Percentiles rank a stretch among this genome's conserved stretches.
Evolutionary conservation across 2,797 vertebrate species (phyloP).

Genomic region (Trachops cirrhosus): DNA sequence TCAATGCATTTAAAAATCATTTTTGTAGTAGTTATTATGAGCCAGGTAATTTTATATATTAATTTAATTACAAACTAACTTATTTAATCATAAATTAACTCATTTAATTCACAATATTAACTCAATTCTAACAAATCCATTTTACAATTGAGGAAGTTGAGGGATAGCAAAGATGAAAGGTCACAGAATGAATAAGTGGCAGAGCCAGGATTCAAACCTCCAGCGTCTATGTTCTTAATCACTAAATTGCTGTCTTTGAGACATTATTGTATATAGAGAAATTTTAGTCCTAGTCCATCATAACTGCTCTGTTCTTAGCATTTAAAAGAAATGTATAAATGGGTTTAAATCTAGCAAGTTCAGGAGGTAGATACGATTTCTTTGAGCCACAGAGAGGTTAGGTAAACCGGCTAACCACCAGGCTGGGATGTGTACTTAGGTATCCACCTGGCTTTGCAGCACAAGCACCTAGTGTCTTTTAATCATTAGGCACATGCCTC

Average conservation of each 20-base stretch:
- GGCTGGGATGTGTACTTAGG: not conserved
- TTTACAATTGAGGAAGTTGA: not conserved
- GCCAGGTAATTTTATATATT: not conserved
- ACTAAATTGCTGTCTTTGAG: not conserved
- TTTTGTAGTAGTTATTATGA: not conserved
- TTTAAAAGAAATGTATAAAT: not conserved
- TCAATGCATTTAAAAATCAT: not conserved
- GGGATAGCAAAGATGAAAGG: not conserved
- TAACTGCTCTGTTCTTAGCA: not conserved
- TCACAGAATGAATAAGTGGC: not conserved
- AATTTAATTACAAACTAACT: not conserved
- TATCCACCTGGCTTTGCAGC: not conserved
- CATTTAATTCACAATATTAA: not conserved
- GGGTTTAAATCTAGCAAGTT: not conserved
- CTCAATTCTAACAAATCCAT: not conserved
- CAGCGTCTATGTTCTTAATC: not conserved
- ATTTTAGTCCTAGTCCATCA: not conserved
- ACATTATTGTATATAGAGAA: not conserved
- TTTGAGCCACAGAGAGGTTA: not conserved
- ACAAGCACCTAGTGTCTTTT: not conserved
- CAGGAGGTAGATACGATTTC: not conserved
- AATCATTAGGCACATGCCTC: not conserved
- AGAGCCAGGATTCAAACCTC: not conserved
- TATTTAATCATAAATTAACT: not conserved
- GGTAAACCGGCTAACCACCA: not conserved